Evolutionary conservation across 2,888 invertebrate species (phyloP).

Genomic region (Hydroisotoma schaefferi): DNA sequence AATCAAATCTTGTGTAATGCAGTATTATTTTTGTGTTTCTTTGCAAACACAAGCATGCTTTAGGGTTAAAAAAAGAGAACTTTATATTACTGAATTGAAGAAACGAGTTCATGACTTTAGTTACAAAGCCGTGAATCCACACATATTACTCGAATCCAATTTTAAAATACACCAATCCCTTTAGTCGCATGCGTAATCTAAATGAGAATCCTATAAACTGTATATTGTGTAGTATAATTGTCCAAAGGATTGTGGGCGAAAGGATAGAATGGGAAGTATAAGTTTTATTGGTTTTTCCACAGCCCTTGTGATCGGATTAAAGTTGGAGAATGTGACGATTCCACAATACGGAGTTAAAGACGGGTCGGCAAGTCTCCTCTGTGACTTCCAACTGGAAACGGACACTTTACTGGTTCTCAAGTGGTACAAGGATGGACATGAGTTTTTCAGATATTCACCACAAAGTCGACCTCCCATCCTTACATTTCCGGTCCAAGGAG

Average conservation of each 20-base stretch:
- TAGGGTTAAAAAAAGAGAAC: too few relatives aligned
- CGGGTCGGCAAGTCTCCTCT: conserved; percentile 33
- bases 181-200: too few relatives aligned
- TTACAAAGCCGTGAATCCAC: too few relatives aligned
- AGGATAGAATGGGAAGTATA: background rate
- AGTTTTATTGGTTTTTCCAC: conserved; percentile 10
- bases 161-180: too few relatives aligned
- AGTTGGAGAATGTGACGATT: conserved; percentile 34
- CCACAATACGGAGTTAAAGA: conserved; percentile 39
- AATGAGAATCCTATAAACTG: too few relatives aligned
- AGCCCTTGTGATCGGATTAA: conserved; percentile 41
- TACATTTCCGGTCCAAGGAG: conserved; percentile 38
- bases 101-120: too few relatives aligned
- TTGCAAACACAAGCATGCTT: too few relatives aligned
- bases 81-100: too few relatives aligned
- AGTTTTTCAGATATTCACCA: conserved; percentile 40
- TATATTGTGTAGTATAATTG: too few relatives aligned
- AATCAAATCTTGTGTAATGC: too few relatives aligned
- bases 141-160: too few relatives aligned
- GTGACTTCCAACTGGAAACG: conserved; percentile 43
- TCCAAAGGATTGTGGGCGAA: background rate
- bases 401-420: conserved; percentile 40
- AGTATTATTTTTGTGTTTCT: too few relatives aligned
- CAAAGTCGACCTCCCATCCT: conserved; percentile 15
- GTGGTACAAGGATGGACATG: conserved; percentile 45